Conservation (phyloP, 2,113 vertebrate genomes). For the Pipra filicauda region DNA sequence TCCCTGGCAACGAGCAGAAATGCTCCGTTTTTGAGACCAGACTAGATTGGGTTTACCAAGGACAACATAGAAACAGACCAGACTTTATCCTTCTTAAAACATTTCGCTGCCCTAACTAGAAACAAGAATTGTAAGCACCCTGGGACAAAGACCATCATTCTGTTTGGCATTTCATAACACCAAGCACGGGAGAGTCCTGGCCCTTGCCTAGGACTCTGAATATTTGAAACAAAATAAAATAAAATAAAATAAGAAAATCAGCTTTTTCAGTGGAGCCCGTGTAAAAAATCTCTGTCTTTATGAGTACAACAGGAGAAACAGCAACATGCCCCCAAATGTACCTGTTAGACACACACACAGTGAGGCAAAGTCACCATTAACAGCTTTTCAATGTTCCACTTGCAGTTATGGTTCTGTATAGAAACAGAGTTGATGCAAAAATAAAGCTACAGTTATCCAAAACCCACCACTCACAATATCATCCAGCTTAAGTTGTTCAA, state of each 20-base stretch:
- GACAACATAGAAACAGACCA: constrained; percentile 61
- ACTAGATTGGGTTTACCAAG: constrained; percentile 64
- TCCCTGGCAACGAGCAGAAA: constrained; percentile 65
- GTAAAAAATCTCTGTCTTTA: neutral
- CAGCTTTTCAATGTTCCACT: neutral
- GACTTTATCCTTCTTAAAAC: constrained; percentile 58
- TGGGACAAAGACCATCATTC: constrained; percentile 44
- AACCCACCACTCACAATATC: neutral
- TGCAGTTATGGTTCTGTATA: neutral
- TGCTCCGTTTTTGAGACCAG: constrained; percentile 64
- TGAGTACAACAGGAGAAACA: neutral
- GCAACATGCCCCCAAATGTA: neutral
- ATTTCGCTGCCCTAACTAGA: neutral
- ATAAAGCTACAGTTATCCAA: constrained; percentile 17
- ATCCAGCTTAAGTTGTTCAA: constrained; percentile 22
- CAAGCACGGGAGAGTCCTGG: neutral
- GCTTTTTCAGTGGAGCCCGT: neutral
- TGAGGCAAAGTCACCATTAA: neutral
- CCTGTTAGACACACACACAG: neutral
- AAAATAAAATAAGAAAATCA: neutral
- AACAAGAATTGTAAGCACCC: constrained; percentile 25
- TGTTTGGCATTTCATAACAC: constrained; percentile 30
- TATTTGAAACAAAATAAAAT: neutral
- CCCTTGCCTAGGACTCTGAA: neutral
- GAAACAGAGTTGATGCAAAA: neutral